These are phyloP conservation scores for Diplazon laetatorius DNA, from an alignment of 2,888 invertebrate genomes.

Conservation along the genomic window DNA sequence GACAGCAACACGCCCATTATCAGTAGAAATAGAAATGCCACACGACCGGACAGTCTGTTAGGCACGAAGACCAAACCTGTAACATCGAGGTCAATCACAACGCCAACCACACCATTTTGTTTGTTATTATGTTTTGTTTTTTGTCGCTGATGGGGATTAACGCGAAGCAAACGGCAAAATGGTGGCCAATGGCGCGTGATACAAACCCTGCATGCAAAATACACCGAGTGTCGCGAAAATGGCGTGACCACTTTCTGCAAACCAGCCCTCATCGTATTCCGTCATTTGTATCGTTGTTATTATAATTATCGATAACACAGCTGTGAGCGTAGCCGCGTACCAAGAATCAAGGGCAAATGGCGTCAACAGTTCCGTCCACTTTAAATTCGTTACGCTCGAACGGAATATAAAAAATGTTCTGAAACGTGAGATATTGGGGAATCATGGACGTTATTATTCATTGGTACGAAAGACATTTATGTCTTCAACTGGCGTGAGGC, in stretches of 20 bases:
- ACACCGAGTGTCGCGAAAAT: constrained; percentile 52
- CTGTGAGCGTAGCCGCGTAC: constrained; percentile 41
- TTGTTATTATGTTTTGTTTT: too few species aligned
- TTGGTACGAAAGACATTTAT: background rate
- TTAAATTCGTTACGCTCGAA: constrained; percentile 44
- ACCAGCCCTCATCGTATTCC: constrained; percentile 52
- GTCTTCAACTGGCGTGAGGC: background rate
- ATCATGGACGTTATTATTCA: background rate
- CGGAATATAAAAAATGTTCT: constrained; percentile 58
- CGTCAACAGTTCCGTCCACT: constrained; percentile 56
- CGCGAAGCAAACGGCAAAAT: too few species aligned
- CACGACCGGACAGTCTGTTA: constrained; percentile 70
- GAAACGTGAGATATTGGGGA: background rate
- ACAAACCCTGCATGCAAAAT: constrained; percentile 56
- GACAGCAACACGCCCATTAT: constrained; percentile 75
- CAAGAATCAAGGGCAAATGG: constrained; percentile 56
- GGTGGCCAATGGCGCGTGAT: background rate
- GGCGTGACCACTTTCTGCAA: constrained; percentile 50
- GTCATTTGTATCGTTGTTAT: constrained; percentile 55
- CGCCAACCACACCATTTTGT: background rate
- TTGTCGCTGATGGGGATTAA: too few species aligned
- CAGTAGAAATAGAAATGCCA: constrained; percentile 73
- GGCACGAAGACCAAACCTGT: constrained; percentile 74
- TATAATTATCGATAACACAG: constrained; percentile 18
- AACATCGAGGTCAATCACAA: constrained; percentile 1